phyloP scores from a whole-genome alignment of 2,888 invertebrate species.

The Parnassius glacialis region DNA sequence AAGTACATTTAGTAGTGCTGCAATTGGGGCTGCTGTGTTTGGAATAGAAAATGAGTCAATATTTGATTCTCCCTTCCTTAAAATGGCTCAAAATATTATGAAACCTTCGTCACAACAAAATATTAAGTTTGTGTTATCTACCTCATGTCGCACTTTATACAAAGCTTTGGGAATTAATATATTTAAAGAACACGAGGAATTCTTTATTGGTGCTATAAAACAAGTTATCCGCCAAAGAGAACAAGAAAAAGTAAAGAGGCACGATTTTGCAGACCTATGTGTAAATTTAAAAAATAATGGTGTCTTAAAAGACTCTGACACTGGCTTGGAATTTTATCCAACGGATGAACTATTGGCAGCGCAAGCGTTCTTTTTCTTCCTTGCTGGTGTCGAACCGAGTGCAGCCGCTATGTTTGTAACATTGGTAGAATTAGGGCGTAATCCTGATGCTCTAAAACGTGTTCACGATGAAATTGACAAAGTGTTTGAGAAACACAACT shows the following conservation, averaged over 20 bases:
- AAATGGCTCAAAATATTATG: conserved; percentile 39
- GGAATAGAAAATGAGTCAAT: conserved; percentile 55
- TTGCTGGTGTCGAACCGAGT: conserved; percentile 60
- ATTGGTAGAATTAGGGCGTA: conserved; percentile 51
- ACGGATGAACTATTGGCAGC: conserved; percentile 53
- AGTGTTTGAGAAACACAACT: conserved; percentile 38
- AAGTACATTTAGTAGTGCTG: conserved; percentile 46
- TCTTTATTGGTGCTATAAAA: conserved; percentile 35
- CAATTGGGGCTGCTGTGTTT: conserved; percentile 58
- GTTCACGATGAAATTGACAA: conserved; percentile 56
- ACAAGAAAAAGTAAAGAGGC: conserved; percentile 28
- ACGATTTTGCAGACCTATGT: conserved; percentile 37
- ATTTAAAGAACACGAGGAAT: conserved; percentile 33
- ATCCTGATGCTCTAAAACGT: conserved; percentile 48
- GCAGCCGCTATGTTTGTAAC: conserved; percentile 50
- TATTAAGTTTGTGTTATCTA: conserved; percentile 40
- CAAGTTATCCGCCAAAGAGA: conserved; percentile 27
- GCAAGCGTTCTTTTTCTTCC: conserved; percentile 58
- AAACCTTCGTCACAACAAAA: conserved; percentile 35
- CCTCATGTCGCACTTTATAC: conserved; percentile 34
- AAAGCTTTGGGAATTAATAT: conserved; percentile 30
- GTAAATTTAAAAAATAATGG: conserved; percentile 38
- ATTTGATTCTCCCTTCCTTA: conserved; percentile 54
- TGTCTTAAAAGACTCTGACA: conserved; percentile 43
- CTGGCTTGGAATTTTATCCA: conserved; percentile 47